Conservation (phyloP, 2,888 invertebrate species). For the Patella ulyssiponensis region DNA sequence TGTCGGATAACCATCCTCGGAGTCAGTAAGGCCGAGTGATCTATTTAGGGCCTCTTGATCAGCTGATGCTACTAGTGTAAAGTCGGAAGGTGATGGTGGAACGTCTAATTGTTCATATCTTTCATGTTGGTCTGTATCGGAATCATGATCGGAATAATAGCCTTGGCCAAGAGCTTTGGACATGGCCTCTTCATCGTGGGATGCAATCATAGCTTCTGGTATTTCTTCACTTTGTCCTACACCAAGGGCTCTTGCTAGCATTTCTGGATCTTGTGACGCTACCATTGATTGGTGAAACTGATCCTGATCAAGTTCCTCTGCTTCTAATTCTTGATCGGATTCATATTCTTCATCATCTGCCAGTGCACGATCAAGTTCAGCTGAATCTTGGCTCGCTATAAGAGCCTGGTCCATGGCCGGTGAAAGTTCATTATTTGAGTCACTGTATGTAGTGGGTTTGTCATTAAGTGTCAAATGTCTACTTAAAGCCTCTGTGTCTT, state of each 20-base stretch:
- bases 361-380: background rate
- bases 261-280: constrained; percentile 64
- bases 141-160: constrained; percentile 20
- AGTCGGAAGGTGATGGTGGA: constrained; percentile 70
- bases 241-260: constrained; percentile 50
- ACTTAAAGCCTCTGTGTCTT: constrained; percentile 52
- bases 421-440: constrained; percentile 22
- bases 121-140: constrained; percentile 32
- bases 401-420: constrained; percentile 25
- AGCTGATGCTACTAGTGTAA: constrained; percentile 64
- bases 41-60: constrained; percentile 60
- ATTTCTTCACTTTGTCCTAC: background rate
- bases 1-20: background rate
- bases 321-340: constrained; percentile 28
- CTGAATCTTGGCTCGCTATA: constrained; percentile 3
- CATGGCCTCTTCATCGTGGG: constrained; percentile 42
- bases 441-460: constrained; percentile 3
- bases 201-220: constrained; percentile 22
- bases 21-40: constrained; percentile 36
- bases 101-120: constrained; percentile 44
- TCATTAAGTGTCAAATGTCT: constrained; percentile 40
- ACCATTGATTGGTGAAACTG: constrained; percentile 61
- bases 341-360: constrained; percentile 13
- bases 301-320: constrained; percentile 3
- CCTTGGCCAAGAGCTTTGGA: constrained; percentile 35